Conservation (phyloP, 2,888 invertebrate genomes). For the Anticlea derivata region DNA sequence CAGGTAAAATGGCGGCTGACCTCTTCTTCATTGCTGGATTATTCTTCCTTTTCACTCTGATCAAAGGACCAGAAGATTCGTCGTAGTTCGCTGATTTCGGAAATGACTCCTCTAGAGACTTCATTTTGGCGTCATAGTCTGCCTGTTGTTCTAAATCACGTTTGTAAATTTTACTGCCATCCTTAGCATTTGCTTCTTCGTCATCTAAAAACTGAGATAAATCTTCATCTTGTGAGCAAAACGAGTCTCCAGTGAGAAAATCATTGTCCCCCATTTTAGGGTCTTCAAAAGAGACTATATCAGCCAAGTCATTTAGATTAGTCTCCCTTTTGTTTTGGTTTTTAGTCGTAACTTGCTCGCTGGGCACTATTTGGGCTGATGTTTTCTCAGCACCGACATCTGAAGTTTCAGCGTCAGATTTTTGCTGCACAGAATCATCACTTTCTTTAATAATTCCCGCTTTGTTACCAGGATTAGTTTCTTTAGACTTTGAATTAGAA, state of each 20-base stretch:
- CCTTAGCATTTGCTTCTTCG: slow-evolving; percentile 42
- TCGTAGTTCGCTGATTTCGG: slow-evolving; percentile 59
- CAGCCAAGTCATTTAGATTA: slow-evolving; percentile 46
- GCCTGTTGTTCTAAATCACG: slow-evolving; percentile 53
- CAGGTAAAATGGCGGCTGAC: slow-evolving; percentile 57
- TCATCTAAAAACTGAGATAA: slow-evolving; percentile 53
- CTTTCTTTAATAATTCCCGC: slow-evolving; percentile 41
- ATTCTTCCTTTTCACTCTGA: slow-evolving; percentile 71
- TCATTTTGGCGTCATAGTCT: slow-evolving; percentile 56
- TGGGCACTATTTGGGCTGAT: slow-evolving; percentile 38
- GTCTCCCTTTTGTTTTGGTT: slow-evolving; percentile 66
- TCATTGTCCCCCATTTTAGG: slow-evolving; percentile 43
- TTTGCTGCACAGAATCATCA: slow-evolving; percentile 36
- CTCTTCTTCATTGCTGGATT: slow-evolving; percentile 56
- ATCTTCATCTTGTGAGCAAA: slow-evolving; percentile 51
- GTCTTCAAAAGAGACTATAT: slow-evolving; percentile 42
- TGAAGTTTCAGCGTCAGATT: slow-evolving; percentile 37
- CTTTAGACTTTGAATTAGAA: slow-evolving; percentile 47
- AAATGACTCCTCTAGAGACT: slow-evolving; percentile 74
- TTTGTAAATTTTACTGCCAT: slow-evolving; percentile 51
- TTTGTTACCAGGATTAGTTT: slow-evolving; percentile 47
- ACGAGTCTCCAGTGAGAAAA: slow-evolving; percentile 43
- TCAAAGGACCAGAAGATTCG: slow-evolving; percentile 58
- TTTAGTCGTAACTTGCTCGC: slow-evolving; percentile 47
- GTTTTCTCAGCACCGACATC: slow-evolving; percentile 41